phyloP scores from a whole-genome alignment of 2,888 invertebrate species.

The Drosophila neonasuta region DNA sequence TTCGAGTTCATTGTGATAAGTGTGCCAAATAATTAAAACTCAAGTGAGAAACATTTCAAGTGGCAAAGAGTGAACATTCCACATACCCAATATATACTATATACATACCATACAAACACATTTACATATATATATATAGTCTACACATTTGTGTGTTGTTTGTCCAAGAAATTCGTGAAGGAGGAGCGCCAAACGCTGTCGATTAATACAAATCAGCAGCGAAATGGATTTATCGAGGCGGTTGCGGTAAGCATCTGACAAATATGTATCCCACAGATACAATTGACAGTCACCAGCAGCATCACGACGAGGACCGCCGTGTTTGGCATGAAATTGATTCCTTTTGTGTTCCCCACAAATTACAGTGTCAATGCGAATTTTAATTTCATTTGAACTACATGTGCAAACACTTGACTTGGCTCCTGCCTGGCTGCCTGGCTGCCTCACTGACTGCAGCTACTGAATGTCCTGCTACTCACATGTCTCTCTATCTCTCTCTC shows the following conservation, averaged over 20 bases:
- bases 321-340: slow-evolving; percentile 73
- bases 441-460: slow-evolving; percentile 20
- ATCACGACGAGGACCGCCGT: slow-evolving; percentile 16
- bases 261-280: slow-evolving; percentile 63
- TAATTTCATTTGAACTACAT: slow-evolving; percentile 79
- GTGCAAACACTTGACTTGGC: slow-evolving; percentile 72
- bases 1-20: slow-evolving; percentile 23
- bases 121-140: slow-evolving; percentile 8
- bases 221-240: slow-evolving; percentile 82
- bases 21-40: slow-evolving; percentile 66
- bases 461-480: slow-evolving; percentile 53
- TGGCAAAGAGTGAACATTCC: slow-evolving; percentile 33
- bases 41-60: slow-evolving; percentile 59
- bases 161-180: slow-evolving; percentile 35
- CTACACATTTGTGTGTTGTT: slow-evolving; percentile 20
- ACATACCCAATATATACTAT: not conserved
- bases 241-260: slow-evolving; percentile 80
- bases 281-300: slow-evolving; percentile 38
- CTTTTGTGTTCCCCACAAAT: slow-evolving; percentile 74
- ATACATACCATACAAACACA: not conserved
- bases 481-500: slow-evolving; percentile 7
- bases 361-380: slow-evolving; percentile 77
- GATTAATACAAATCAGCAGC: slow-evolving; percentile 61
- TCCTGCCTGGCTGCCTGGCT: slow-evolving; percentile 23
- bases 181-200: slow-evolving; percentile 51